Evolutionary conservation across 2,113 vertebrate species (phyloP), one percentile per base, ranked within the genome.

Genomic region (Triplophysa tibetana): DNA sequence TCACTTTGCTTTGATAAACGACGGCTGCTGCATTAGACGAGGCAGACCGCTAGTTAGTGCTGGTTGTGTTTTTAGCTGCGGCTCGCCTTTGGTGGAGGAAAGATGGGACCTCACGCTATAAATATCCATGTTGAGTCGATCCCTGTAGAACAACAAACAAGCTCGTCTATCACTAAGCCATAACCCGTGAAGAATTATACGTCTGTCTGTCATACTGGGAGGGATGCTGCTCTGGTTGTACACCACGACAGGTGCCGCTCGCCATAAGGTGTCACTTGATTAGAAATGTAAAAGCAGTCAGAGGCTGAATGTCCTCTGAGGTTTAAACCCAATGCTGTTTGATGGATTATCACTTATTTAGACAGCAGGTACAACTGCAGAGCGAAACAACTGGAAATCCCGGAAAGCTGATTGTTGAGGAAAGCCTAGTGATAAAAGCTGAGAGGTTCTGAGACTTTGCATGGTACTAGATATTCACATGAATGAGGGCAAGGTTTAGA

Each of bases 61-160:
- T 16, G 45, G 79, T 75, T 69, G 50, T 74, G 67, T 83, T 81
- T 84, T 75, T 77, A 76, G 61, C 68, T 52, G 58, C 74, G 23
- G 67, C 65, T 70, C 23, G 68, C 69, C 68, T 65, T 43, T 73
- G 66, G 67, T 77, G 58, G 12, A 19, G 33, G 45, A 66, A 50
- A 63, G 77, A 67, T 16, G 67, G 66, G 70, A 63, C 50, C 69
- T 64, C 50, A 78, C 8, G 80, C 90, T 93, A 93, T 84, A 90
- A 88, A 90, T 93, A 92, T 88, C 83, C 81, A 43, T 84, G 80
- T 54, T 78, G 24, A 76, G 83, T 89, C 85, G 82, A 79, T 80
- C 88, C 87, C 88, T 88, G 89, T 92, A 90, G 89, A 89, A 93
- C 92, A 92, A 93, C 92, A 92, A 93, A 93, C 92, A 93, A 88